These are phyloP conservation scores for Chelonoidis abingdonii DNA, from an alignment of 2,113 vertebrate genomes.

Conservation along the genomic window DNA sequence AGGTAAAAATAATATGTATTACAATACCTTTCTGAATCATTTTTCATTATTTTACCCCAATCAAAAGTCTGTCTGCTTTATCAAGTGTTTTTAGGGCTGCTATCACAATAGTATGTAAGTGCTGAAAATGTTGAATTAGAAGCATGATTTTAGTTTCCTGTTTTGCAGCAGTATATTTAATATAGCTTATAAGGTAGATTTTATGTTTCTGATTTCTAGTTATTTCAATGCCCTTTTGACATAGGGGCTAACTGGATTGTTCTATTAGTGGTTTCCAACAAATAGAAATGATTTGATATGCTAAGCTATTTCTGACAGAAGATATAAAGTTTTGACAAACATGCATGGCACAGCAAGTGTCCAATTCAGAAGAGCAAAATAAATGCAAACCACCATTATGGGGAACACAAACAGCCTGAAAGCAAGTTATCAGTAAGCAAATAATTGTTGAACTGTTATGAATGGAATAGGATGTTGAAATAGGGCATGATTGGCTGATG, in stretches of 20 bases:
- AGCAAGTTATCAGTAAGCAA: slow-evolving; percentile 96
- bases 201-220: slow-evolving; percentile 61
- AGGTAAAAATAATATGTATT: background rate
- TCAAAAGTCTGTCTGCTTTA: background rate
- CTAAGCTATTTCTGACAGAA: slow-evolving; percentile 86
- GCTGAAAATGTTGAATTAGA: background rate
- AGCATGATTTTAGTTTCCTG: background rate
- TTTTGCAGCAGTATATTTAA: slow-evolving; percentile 17
- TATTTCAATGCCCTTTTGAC: slow-evolving; percentile 68
- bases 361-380: slow-evolving; percentile 97
- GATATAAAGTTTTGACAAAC: slow-evolving; percentile 88
- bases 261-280: slow-evolving; percentile 75
- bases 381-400: slow-evolving; percentile 94
- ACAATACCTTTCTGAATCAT: background rate
- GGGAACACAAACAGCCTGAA: slow-evolving; percentile 93
- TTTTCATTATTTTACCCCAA: background rate
- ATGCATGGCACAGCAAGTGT: slow-evolving; percentile 87
- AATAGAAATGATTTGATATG: slow-evolving; percentile 80
- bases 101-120: background rate
- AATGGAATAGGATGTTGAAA: slow-evolving; percentile 90
- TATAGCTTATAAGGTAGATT: slow-evolving; percentile 35
- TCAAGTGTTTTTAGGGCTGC: background rate
- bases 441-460: slow-evolving; percentile 96
- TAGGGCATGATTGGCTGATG: slow-evolving; percentile 97
- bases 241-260: slow-evolving; percentile 71